These are phyloP conservation scores for Eupithecia inturbata DNA, from an alignment of 2,888 invertebrate species.

Conservation along the genomic window DNA sequence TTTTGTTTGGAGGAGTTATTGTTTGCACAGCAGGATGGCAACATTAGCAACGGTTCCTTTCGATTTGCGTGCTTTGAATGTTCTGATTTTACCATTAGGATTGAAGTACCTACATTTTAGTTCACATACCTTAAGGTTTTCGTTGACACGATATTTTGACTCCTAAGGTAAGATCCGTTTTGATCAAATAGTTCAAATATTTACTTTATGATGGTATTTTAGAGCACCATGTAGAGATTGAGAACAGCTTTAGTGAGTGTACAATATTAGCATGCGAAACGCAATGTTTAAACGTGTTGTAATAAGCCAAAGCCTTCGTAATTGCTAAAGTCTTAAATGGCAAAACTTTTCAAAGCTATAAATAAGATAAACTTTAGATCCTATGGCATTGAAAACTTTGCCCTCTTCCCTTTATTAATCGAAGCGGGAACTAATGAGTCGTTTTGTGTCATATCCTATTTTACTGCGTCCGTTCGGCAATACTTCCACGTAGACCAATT, in stretches of 20 bases:
- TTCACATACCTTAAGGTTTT: not conserved
- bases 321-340: slow-evolving; percentile 40
- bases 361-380: not conserved
- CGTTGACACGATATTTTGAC: not conserved
- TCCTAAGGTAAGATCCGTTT: not conserved
- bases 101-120: not conserved
- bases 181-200: not conserved
- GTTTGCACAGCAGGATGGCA: not conserved
- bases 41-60: not conserved
- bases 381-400: slow-evolving; percentile 4
- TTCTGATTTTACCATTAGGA: not conserved
- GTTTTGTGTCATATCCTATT: slow-evolving; percentile 79
- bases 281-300: slow-evolving; percentile 40
- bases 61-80: not conserved
- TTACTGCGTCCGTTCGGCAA: slow-evolving; percentile 63
- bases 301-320: slow-evolving; percentile 35
- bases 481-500: slow-evolving; percentile 61
- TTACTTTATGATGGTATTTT: slow-evolving; percentile 7
- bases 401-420: slow-evolving; percentile 40
- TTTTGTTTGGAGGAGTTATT: not conserved
- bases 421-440: slow-evolving; percentile 55
- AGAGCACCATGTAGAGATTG: slow-evolving; percentile 14
- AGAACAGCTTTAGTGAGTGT: slow-evolving; percentile 20
- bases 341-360: slow-evolving; percentile 41
- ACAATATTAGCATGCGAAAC: slow-evolving; percentile 37